Evolutionary conservation across 2,888 invertebrate species (phyloP).

Genomic region (Ophion ventricosus): DNA sequence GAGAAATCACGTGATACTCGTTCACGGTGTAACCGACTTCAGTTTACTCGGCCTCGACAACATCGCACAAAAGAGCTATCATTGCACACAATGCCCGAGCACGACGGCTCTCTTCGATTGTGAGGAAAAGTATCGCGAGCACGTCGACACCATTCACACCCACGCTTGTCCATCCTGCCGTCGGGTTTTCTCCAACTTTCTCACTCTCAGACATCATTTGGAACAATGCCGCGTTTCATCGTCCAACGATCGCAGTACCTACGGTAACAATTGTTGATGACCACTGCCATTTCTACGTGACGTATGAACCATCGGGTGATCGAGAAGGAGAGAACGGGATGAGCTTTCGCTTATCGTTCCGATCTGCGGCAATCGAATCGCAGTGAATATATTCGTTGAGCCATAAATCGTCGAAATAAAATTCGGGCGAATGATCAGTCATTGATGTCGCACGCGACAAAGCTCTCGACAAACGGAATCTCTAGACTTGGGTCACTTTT

Average conservation of each 20-base stretch:
- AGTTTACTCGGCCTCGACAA: slow-evolving; percentile 6
- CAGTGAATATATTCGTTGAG: background rate
- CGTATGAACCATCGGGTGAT: background rate
- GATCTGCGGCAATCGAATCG: background rate
- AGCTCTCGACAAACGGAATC: slow-evolving; percentile 5
- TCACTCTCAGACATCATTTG: slow-evolving; percentile 27
- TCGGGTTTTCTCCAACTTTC: slow-evolving; percentile 21
- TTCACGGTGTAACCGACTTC: slow-evolving; percentile 43
- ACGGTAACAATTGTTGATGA: slow-evolving; percentile 26
- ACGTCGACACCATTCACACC: slow-evolving; percentile 33
- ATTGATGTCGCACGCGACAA: no score
- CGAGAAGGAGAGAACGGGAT: background rate
- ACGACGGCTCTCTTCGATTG: slow-evolving; percentile 38
- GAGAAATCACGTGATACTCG: slow-evolving; percentile 41
- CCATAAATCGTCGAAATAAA: background rate
- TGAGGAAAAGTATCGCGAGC: slow-evolving; percentile 31
- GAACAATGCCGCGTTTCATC: slow-evolving; percentile 36
- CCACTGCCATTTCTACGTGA: no score
- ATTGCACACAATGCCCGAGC: slow-evolving; percentile 42
- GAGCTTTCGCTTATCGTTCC: background rate
- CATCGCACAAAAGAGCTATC: slow-evolving; percentile 48
- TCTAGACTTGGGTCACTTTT: slow-evolving; percentile 4
- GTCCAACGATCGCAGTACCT: slow-evolving; percentile 15
- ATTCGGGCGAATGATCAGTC: no score
- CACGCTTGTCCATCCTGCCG: slow-evolving; percentile 43